Percentiles rank a stretch among this genome's conserved stretches.
Conservation (phyloP, 2,797 vertebrate genomes). For the Tangara arthus region DNA sequence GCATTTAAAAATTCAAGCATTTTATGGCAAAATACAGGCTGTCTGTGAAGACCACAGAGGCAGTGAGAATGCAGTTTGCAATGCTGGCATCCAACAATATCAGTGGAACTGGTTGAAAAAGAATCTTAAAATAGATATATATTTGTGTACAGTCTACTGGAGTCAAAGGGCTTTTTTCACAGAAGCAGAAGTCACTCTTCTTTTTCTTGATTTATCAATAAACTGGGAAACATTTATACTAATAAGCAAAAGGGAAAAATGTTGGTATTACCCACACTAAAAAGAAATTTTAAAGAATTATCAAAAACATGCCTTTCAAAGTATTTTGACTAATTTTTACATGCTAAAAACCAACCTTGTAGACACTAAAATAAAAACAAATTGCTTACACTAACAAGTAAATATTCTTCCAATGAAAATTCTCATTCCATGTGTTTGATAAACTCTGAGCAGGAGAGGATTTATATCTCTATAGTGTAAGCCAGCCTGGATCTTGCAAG, state of each 20-base stretch:
- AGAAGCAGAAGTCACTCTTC: not conserved
- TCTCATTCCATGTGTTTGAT: not conserved
- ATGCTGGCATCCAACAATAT: not conserved
- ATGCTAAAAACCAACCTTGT: not conserved
- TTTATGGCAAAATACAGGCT: not conserved
- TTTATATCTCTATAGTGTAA: not conserved
- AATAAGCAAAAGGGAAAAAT: not conserved
- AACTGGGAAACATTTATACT: not conserved
- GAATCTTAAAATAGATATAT: not conserved
- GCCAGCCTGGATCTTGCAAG: not conserved
- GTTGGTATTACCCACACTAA: not conserved
- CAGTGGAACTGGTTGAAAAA: not conserved
- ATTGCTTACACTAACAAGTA: not conserved
- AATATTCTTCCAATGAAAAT: not conserved
- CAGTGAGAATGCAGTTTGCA: not conserved
- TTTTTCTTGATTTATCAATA: not conserved
- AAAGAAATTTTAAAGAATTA: fast-evolving
- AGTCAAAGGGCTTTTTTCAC: not conserved
- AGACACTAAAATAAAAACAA: not conserved
- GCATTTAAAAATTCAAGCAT: not conserved
- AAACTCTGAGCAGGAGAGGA: not conserved
- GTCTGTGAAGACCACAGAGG: not conserved
- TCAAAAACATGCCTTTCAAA: not conserved
- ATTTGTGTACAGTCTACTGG: not conserved
- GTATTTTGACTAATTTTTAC: not conserved